Evolutionary conservation across 2,797 vertebrate genomes (phyloP).

Genomic region (Todus mexicanus): DNA sequence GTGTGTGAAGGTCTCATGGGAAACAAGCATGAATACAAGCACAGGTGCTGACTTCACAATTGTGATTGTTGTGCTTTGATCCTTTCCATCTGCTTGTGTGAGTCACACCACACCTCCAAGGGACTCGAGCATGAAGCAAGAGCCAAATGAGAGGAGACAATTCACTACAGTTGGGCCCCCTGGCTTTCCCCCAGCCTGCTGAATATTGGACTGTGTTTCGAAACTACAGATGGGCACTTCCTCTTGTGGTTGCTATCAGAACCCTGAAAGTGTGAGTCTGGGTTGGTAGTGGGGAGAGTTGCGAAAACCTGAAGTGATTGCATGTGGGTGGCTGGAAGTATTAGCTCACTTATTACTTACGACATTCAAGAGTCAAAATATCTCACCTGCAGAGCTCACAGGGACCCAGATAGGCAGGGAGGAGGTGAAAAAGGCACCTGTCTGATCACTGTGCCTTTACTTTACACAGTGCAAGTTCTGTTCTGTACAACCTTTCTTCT

Average conservation of each 20-base stretch:
- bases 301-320: not conserved
- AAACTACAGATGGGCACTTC: rapidly evolving
- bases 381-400: not conserved
- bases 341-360: not conserved
- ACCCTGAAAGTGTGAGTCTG: not conserved
- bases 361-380: not conserved
- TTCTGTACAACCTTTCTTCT: not conserved
- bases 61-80: rapidly evolving
- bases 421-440: not conserved
- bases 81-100: not conserved
- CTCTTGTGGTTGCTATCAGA: not conserved
- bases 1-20: rapidly evolving
- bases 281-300: not conserved
- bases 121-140: not conserved
- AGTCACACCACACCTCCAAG: rapidly evolving
- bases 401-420: not conserved
- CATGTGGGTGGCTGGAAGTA: not conserved
- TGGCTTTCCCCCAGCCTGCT: not conserved
- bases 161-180: not conserved
- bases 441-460: not conserved
- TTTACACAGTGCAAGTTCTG: not conserved
- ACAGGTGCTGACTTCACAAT: not conserved
- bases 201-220: not conserved
- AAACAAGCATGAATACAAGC: not conserved
- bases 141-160: not conserved